phyloP scores from a whole-genome alignment of 2,113 vertebrate species.

The Cinclus cinclus region DNA sequence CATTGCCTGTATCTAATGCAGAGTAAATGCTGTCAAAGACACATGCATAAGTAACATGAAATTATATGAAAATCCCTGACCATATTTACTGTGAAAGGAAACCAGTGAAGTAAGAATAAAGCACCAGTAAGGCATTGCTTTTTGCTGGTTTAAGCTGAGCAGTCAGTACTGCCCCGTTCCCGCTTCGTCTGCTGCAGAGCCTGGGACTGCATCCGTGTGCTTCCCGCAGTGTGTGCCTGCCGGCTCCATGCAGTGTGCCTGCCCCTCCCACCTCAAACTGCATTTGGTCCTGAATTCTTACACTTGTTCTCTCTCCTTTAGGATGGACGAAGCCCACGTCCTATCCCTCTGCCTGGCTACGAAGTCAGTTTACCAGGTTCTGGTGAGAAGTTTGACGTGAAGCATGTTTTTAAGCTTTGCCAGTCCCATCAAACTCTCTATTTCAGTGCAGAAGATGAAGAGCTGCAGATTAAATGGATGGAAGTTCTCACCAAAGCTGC shows the following conservation, averaged over 20 bases:
- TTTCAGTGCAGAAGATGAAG: slow-evolving; percentile 80
- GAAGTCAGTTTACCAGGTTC: slow-evolving; percentile 70
- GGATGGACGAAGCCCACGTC: slow-evolving; percentile 74
- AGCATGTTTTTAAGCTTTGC: slow-evolving; percentile 79
- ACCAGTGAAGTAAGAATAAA: neutral
- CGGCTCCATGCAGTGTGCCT: neutral
- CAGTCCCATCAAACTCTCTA: slow-evolving; percentile 81
- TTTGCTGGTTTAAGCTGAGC: neutral
- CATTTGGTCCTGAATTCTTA: neutral
- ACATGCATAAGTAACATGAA: neutral
- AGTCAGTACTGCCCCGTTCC: fast-evolving
- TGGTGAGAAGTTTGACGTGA: slow-evolving; percentile 75
- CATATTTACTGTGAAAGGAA: neutral
- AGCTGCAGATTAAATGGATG: slow-evolving; percentile 83
- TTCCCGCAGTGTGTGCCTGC: neutral
- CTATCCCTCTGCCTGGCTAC: slow-evolving; percentile 81
- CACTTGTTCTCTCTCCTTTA: slow-evolving; percentile 19
- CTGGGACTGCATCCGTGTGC: fast-evolving
- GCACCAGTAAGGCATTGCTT: neutral
- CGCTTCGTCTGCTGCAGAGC: neutral
- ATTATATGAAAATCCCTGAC: neutral
- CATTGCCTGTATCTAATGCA: neutral
- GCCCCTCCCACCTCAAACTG: fast-evolving
- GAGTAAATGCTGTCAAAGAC: neutral
- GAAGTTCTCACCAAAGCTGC: slow-evolving; percentile 79